Evolutionary conservation across 2,797 vertebrate species (phyloP), one percentile per base, ranked within the genome.

Genomic region (Channa striata): DNA sequence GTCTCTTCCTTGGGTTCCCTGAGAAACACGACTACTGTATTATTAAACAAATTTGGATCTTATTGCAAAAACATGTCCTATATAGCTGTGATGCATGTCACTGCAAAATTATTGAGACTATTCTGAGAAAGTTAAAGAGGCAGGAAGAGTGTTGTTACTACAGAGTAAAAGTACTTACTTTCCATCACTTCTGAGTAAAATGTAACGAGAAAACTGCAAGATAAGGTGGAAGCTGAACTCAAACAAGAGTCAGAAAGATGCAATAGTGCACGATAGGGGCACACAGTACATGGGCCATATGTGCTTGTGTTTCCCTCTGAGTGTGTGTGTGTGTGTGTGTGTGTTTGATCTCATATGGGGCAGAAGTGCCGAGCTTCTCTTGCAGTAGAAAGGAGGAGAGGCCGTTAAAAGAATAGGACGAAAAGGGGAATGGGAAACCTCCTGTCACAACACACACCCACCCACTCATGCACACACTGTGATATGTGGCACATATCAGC

Each of bases 281-380:
- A 51, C 70, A 42, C 50, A 72, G 25, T 73, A 7, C 30, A 25
- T 43, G 25, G 25, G 6, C 25, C 59, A 68, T 80, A 79, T 74
- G 77, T 60, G 59, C 59, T 23, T 58, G 68, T 53, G 17, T 59
- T 68, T 43, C 10, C 34, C 17, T 54, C 4, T 58, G 49, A 57
- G 44, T 75, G 52, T 25, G 39, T 39, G 25, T 66, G 30, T 59
- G 43, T 48, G 25, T 58, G 54, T 43, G 46, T 61, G 42, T 72
- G 58, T 40, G 34, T 78, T 66, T 78, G 71, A 84, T 82, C 42
- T 64, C 36, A 40, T 72, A 69, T 30, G 57, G 76, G 79, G 88
- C 80, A 87, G 85, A 68, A 60, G 51, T 33, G 72, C 72, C 65
- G 72, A 54, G 63, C 71, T 76, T 62, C 71, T 59, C 71, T 87